A percentile compares a stretch with the other conserved stretches of the same genome.
These are phyloP conservation scores for Lutraria rhynchaena DNA, from an alignment of 1,140 invertebrate species.

Conservation along the genomic window DNA sequence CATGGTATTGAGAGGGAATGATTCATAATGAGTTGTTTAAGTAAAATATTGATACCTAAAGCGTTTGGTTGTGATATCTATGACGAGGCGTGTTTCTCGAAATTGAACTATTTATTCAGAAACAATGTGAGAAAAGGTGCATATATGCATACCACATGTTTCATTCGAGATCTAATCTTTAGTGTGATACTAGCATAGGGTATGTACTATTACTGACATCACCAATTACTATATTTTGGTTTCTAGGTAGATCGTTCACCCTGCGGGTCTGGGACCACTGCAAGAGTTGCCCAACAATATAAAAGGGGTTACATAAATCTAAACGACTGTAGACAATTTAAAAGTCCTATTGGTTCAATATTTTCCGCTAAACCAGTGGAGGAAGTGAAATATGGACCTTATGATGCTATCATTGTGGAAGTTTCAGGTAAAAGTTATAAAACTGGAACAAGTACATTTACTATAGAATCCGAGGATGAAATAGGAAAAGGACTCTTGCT, in stretches of 20 bases:
- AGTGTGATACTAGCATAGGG: too few species aligned
- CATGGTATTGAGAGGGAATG: too few species aligned
- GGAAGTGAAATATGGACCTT: conserved; percentile 58
- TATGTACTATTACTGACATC: too few species aligned
- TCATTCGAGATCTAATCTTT: too few species aligned
- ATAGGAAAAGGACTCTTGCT: conserved; percentile 67
- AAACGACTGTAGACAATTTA: conserved; percentile 72
- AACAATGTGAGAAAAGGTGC: too few species aligned
- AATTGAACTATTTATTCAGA: too few species aligned
- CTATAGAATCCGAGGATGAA: conserved; percentile 71
- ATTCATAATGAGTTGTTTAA: too few species aligned
- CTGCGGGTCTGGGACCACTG: conserved; percentile 78
- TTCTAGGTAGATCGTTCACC: conserved; percentile 81
- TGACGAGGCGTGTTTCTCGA: too few species aligned
- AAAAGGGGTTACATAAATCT: conserved; percentile 67
- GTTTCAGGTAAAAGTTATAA: conserved; percentile 77
- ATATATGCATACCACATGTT: too few species aligned
- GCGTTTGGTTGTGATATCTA: too few species aligned
- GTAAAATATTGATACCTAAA: too few species aligned
- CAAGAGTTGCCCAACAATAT: conserved; percentile 77
- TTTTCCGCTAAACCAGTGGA: conserved; percentile 69
- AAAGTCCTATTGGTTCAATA: conserved; percentile 62
- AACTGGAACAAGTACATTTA: conserved; percentile 70
- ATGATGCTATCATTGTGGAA: conserved; percentile 75
- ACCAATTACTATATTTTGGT: too few species aligned